These are phyloP conservation scores for Sebastes wilsoni DNA, from an alignment of 2,797 vertebrate species.

Conservation along the genomic window DNA sequence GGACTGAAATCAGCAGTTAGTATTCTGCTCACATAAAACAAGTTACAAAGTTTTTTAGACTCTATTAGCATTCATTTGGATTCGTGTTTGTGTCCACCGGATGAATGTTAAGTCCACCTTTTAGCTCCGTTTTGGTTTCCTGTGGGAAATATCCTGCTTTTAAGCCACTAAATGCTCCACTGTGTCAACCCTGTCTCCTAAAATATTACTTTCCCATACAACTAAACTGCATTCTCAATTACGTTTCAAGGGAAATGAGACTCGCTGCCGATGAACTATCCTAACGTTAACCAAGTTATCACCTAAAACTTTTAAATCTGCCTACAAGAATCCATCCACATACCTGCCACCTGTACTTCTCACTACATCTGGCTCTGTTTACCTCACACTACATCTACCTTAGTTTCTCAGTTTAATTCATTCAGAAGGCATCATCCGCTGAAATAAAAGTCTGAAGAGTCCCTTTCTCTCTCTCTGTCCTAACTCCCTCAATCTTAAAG, in stretches of 20 bases:
- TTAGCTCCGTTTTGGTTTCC: background rate
- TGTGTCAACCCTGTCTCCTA: background rate
- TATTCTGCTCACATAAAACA: background rate
- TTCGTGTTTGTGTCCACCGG: no score
- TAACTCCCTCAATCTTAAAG: background rate
- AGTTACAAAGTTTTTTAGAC: background rate
- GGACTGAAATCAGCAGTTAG: background rate
- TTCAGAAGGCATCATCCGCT: background rate
- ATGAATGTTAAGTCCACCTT: no score
- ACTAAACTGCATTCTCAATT: no score
- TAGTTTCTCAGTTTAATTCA: constrained; percentile 28
- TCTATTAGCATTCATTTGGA: background rate
- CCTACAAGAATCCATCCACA: constrained; percentile 19
- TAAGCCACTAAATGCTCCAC: background rate
- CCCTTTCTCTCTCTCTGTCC: constrained; percentile 11
- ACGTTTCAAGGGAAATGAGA: no score
- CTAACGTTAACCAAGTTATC: background rate
- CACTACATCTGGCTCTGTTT: constrained; percentile 4
- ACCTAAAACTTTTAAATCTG: background rate
- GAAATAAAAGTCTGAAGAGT: background rate
- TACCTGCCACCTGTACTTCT: constrained; percentile 13
- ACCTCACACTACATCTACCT: constrained; percentile 3
- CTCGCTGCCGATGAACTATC: no score
- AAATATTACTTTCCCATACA: no score
- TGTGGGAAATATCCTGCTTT: background rate